Evolutionary conservation across 92 coral and sea anemone species (phyloP).

Genomic region (Meandrina meandrites): DNA sequence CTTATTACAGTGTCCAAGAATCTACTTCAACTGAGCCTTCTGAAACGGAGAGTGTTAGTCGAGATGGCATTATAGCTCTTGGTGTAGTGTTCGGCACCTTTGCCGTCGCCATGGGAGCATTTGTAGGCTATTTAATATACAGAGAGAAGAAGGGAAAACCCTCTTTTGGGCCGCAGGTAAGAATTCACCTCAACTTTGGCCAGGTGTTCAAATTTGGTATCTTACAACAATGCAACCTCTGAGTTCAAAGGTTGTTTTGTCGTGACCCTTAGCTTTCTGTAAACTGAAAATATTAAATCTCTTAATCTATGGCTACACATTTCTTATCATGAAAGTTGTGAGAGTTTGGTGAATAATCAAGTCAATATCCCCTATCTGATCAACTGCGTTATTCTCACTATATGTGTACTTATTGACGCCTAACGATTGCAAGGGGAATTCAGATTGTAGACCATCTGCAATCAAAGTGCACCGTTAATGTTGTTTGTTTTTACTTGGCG

Average conservation of each 20-base stretch:
- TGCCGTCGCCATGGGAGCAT: conserved; percentile 75
- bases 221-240: too few relatives aligned
- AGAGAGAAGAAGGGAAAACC: conserved; percentile 80
- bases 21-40: conserved; percentile 16
- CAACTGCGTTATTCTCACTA: not conserved
- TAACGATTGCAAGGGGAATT: too few relatives aligned
- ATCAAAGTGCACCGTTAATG: too few relatives aligned
- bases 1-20: conserved; percentile 19
- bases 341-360: not conserved
- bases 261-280: not conserved
- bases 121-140: conserved; percentile 77
- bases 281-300: not conserved
- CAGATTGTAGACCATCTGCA: too few relatives aligned
- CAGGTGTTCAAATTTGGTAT: not conserved
- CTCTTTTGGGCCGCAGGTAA: conserved; percentile 74
- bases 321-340: not conserved
- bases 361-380: not conserved
- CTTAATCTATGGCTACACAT: not conserved
- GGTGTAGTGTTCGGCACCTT: conserved; percentile 95
- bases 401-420: too few relatives aligned
- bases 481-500: too few relatives aligned
- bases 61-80: conserved; percentile 85
- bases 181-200: not conserved
- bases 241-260: too few relatives aligned
- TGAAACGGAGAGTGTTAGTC: conserved; percentile 20